A percentile compares a stretch with the other conserved stretches of the same genome.
Evolutionary conservation across 2,113 vertebrate species (phyloP).

Genomic region (Chinchilla lanigera): DNA sequence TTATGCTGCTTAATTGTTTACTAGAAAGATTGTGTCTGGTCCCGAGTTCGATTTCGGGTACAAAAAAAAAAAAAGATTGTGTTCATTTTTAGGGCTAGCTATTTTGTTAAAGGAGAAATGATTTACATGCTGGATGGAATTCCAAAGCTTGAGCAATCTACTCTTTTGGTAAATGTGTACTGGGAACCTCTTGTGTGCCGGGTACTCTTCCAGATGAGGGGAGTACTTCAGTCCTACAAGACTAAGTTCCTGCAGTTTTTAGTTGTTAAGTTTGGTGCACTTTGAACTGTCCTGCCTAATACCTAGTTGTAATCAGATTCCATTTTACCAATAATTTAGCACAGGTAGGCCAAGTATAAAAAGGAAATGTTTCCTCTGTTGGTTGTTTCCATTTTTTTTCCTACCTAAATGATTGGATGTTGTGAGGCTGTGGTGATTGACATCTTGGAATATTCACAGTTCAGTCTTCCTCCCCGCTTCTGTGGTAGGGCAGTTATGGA

Average conservation of each 20-base stretch:
- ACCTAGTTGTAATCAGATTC: conserved; percentile 48
- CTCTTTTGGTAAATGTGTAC: conserved; percentile 1
- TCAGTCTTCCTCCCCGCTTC: neutral
- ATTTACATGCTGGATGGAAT: neutral
- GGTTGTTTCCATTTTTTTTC: neutral
- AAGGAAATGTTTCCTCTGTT: conserved; percentile 27
- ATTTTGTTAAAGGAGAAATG: conserved; percentile 43
- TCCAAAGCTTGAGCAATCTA: neutral
- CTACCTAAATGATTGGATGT: neutral
- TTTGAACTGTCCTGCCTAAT: conserved; percentile 16
- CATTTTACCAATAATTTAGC: neutral
- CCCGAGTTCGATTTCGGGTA: too few species aligned
- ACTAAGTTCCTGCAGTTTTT: neutral
- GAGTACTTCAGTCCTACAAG: neutral
- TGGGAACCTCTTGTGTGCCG: neutral
- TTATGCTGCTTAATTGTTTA: neutral
- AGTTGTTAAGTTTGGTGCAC: conserved; percentile 6
- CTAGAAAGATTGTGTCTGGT: neutral
- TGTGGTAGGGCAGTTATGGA: neutral
- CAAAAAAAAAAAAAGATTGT: neutral
- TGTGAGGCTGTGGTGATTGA: conserved; percentile 2
- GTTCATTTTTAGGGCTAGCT: neutral
- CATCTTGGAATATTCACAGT: neutral
- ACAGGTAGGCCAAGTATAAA: neutral
- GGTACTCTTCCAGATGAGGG: neutral